Evolutionary conservation across 1,140 invertebrate species (phyloP), one percentile per base, ranked within the genome.

Genomic region (Calycopis cecrops): DNA sequence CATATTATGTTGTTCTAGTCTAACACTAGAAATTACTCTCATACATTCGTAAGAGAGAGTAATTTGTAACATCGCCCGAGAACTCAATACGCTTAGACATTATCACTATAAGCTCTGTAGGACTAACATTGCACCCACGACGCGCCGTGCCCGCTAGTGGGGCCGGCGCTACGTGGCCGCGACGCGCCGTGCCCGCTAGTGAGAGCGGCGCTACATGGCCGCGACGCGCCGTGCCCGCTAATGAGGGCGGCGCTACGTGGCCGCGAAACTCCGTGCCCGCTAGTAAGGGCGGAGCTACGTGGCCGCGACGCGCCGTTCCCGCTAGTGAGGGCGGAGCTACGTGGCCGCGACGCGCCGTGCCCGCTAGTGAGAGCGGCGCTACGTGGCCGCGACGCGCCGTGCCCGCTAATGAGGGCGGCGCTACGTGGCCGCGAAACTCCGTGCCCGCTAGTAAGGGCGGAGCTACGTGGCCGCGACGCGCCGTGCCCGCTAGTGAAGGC

Each of bases 361-460:
- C 11, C 8, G 17, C 11, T 37, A 11, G 18, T 16, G 34, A 7
- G 9, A 9, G 11, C 33, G 40, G 12, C 9, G 28, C n/a, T 48
- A 63, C 55, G 73, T 73, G 55, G 73, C 62, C 14, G 40, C 71
- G 33, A 91, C 79, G 74, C 89, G 91, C 52, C 93, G n/a, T n/a
- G n/a, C n/a, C n/a, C n/a, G n/a, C n/a, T n/a, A n/a, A n/a, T n/a
- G n/a, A n/a, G n/a, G n/a, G n/a, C n/a, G 49, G 44, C 33, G 28
- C 49, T 16, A 44, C 53, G 40, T 17, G 17, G 33, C 53, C 33
- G 33, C 28, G 21, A 37, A 2, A n/a, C 35, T 2, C 9, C 9
- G n/a, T 35, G 16, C 10, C 11, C 8, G 17, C 11, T 37, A 11
- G 18, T 16, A 16, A 7, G 9, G 16, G 11, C 33, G 40, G 12